Evolutionary conservation across 2,888 invertebrate genomes (phyloP), one percentile per base, ranked within the genome.

Genomic region (Lepidochitona cinerea): DNA sequence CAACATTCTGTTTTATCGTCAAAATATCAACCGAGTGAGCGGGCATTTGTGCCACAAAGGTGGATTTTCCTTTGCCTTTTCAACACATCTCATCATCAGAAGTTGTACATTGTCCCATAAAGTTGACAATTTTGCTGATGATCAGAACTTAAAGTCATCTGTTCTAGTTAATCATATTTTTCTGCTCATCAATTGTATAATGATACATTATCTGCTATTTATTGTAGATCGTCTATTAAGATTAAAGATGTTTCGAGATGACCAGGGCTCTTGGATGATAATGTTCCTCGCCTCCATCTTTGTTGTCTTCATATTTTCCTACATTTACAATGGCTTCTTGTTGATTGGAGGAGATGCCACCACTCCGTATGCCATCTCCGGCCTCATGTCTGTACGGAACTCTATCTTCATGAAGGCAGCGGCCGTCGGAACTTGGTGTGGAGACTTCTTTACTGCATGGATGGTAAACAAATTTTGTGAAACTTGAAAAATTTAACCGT

Each of bases 401-500:
- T 88, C 91, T 32, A 87, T 83, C 74, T 90, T 92, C 80, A 92
- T 92, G 92, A 92, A 92, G 84, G 91, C 90, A 12, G 92, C 92
- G 7, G 92, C 92, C 2, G 91, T 91, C 77, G 92, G 92, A 18
- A 92, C 92, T 0, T 92, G 92, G 92, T 88, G 92, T 76, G 92
- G 92, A 0, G 92, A 92, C 79, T 90, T 92, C 79, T 90, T 92
- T 81, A 92, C 92, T 1, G 92, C 92, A 33, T 91, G 92, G 86
- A 92, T 92, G 90, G 90, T 90, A 72, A 79, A 84, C 76, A 18
- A 41, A 41, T 41, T 18, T 41, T 9, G 9, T 41, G 41, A 9
- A 18, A 41, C 18, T 41, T 41, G 9, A 18, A 9, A 41, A 41
- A 41, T 41, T 41, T 41, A 18, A 41, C 41, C 41, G 41, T 12